Evolutionary conservation across 2,888 invertebrate species (phyloP), one percentile per base, ranked within the genome.

Genomic region (Caenorhabditis virilis): DNA sequence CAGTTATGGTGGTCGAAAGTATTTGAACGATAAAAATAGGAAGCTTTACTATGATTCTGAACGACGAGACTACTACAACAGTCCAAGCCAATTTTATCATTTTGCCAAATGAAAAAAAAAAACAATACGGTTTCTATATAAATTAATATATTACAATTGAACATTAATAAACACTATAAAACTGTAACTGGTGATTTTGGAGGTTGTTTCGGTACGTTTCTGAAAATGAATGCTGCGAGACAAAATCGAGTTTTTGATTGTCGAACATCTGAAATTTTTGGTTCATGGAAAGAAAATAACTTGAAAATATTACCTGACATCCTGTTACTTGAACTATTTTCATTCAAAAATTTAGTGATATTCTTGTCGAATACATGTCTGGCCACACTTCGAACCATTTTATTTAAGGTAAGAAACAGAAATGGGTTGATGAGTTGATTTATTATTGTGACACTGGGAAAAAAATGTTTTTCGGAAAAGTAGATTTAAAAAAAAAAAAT

Each of bases 371-470:
- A 64, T 3, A 64, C 30, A 38, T 64, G 64, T 22, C 42, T 42
- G 15, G 55, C 55, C 1, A 59, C 49, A 51, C 52, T 51, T n/a
- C 64, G 54, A 13, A 71, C 66, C 67, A 67, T 71, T 16, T 55
- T 53, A 39, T 71, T 71, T 20, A 61, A 43, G 22, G 49, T 48
- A 27, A 71, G 38, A 26, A 67, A 71, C 16, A 71, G 43, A 6
- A 67, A 27, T 1, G 70, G 70, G 33, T 71, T 71, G 18, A 71
- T 52, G 11, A 71, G 54, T 52, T 71, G 70, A 43, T 71, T 71
- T 49, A 64, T 46, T n/a, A 71, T 71, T 26, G 70, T 58, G 15
- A 52, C 48, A 27, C 66, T 70, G 57, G 39, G n/a, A n/a, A n/a
- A 69, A 61, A 4, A n/a, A 18, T 36, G 18, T 7, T 23, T 30